Base-by-base conservation (phyloP, 2,888 invertebrate species). In the Netelia inedita region DNA sequence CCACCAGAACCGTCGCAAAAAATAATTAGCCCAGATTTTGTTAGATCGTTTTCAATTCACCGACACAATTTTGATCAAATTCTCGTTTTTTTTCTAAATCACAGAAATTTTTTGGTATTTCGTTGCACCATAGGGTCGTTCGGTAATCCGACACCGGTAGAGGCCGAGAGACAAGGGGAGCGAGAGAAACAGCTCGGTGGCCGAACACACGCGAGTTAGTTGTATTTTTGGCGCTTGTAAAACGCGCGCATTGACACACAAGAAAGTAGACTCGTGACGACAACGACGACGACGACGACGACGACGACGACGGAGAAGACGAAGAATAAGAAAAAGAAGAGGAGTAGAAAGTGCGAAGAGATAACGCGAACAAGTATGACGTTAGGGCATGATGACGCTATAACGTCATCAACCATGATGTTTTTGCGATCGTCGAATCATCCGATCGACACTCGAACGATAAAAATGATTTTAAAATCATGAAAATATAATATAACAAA, bases 151-250 rank as follows among this genome's bases (percentile, higher is more conserved):
- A 91, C 88, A 91, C 91, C 89, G 65, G 43, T 19, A 23, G 59
- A 53, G 35, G 35, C 55, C 63, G 69, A 73, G 83, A 61, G 74
- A 85, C 55, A 75, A 71, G 59, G 81, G 69, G 57, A 76, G 73
- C 35, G 63, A 55, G 28, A 71, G 11, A 81, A 73, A 65, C 81
- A 82, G 79, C 85, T 79, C 73, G 78, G 79, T 81, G 88, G 87
- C 87, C 86, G 89, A 74, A 79, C 75, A 71, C 87, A 88, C 86
- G 87, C 57, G 35, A 74, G 65, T 65, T 53, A 43, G 66, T 80
- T 87, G 88, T 91, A 91, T 91, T 91, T 91, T 91, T 90, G 91
- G 91, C 88, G 79, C 82, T 73, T 69, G 84, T 81, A 57, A 81
- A 68, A 57, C 81, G 84, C 74, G 35, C 23, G 85, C 65, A 74